Percentiles rank a stretch among this genome's conserved stretches.
Evolutionary conservation across 2,888 invertebrate genomes (phyloP).

Genomic region (Erebia aethiops): DNA sequence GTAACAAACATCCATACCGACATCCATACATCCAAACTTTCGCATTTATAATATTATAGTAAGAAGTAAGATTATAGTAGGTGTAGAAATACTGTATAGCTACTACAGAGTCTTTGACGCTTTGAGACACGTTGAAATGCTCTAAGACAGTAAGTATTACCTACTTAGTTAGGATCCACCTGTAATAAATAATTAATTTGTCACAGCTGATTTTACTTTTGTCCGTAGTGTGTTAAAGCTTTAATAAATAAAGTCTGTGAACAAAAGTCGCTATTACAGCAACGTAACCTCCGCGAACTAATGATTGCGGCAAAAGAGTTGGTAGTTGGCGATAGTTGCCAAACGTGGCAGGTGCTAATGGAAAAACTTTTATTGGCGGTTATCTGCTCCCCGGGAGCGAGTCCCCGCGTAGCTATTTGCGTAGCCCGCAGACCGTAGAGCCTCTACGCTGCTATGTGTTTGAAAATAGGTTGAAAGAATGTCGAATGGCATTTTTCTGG

Average conservation of each 20-base stretch:
- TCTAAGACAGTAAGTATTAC: no score
- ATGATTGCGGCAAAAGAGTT: constrained; percentile 31
- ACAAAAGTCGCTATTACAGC: background rate
- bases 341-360: constrained; percentile 49
- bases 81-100: no score
- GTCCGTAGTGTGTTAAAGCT: no score
- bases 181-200: no score
- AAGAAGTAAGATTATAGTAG: no score
- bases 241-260: background rate
- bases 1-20: no score
- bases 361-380: constrained; percentile 50
- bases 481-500: background rate
- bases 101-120: no score
- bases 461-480: constrained; percentile 17
- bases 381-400: constrained; percentile 32
- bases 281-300: constrained; percentile 5
- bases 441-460: constrained; percentile 32
- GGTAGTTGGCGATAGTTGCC: constrained; percentile 19
- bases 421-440: constrained; percentile 28
- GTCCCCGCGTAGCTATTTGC: constrained; percentile 34
- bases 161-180: no score
- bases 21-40: no score
- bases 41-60: no score
- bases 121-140: no score
- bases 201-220: no score